These are phyloP conservation scores for Sebastolobus alascanus DNA, from an alignment of 2,797 vertebrate genomes.

Conservation along the genomic window DNA sequence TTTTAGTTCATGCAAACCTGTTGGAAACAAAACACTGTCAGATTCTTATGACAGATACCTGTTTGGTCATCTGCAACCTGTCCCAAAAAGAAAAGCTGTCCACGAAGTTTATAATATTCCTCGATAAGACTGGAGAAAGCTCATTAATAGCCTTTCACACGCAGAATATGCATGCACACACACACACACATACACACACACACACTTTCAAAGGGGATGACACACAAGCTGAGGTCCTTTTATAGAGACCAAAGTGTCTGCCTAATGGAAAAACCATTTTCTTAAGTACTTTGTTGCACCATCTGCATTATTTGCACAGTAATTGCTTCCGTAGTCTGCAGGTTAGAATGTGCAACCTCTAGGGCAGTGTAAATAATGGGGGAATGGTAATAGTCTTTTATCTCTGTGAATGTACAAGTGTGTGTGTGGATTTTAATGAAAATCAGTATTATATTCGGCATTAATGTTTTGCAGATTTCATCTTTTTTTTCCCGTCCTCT, in stretches of 20 bases:
- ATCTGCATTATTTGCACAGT: slow-evolving; percentile 78
- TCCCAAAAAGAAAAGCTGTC: slow-evolving; percentile 44
- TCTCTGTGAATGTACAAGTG: slow-evolving; percentile 46
- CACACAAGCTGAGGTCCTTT: slow-evolving; percentile 64
- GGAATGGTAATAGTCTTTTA: slow-evolving; percentile 63
- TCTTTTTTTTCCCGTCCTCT: neutral
- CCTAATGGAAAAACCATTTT: slow-evolving; percentile 83
- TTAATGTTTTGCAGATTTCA: slow-evolving; percentile 16
- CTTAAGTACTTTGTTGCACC: slow-evolving; percentile 84
- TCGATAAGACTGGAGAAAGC: slow-evolving; percentile 22
- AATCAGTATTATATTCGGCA: slow-evolving; percentile 42
- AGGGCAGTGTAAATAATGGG: slow-evolving; percentile 67
- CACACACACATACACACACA: slow-evolving; percentile 23
- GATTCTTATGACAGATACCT: neutral
- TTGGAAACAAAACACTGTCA: slow-evolving; percentile 9
- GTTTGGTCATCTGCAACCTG: slow-evolving; percentile 20
- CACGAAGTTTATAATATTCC: slow-evolving; percentile 10
- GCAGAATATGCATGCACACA: slow-evolving; percentile 21
- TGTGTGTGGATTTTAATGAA: slow-evolving; percentile 50
- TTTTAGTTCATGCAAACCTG: slow-evolving; percentile 1
- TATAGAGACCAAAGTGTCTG: slow-evolving; percentile 78
- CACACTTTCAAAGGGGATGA: slow-evolving; percentile 43
- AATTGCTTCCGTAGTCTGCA: slow-evolving; percentile 80
- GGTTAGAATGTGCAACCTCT: slow-evolving; percentile 72
- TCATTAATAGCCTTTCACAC: slow-evolving; percentile 42